Evolutionary conservation across 2,888 invertebrate genomes (phyloP), one percentile per base, ranked within the genome.

Genomic region (Hypselothyrea guttata): DNA sequence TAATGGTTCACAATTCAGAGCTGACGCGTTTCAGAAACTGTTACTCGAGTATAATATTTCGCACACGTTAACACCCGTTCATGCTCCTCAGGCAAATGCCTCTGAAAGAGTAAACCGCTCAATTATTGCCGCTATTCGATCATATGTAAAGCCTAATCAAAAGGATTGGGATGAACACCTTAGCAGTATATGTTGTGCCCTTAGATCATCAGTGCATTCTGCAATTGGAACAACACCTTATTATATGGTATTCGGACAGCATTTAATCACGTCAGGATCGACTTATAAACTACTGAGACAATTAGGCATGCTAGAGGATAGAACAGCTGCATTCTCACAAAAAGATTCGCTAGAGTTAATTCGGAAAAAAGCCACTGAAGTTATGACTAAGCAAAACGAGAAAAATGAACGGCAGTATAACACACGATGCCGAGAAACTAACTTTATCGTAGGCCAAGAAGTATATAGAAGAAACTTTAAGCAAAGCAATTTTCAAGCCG

Each of bases 181-280:
- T 2, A 30, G 3, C 9, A 30, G 9, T 8, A 9, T 30, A 9
- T 30, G 9, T 9, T 30, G 9, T 30, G 30, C 30, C 8, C 9
- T 30, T 9, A 30, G 30, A 30, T 30, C 30, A 9, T 30, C 30
- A n/a, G n/a, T n/a, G n/a, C n/a, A n/a, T n/a, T n/a, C n/a, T n/a
- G n/a, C n/a, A n/a, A n/a, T n/a, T n/a, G 42, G 41, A 8, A 15
- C 41, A 1, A 13, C 27, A 7, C 51, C 44, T 9, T 30, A 44
- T 13, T 44, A 44, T 15, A 30, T 44, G 16, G 44, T n/a, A 8
- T 30, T 15, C 30, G 44, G 44, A 7, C 44, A 44, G 9, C 44
- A 44, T 15, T 2, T 44, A 11, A 28, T 42, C 13, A 13, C 28
- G 12, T 27, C 42, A 5, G 42, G 42, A 8, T 34, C 13, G 7